Conservation (phyloP, 2,113 vertebrate species). For the Tachysurus fulvidraco region DNA sequence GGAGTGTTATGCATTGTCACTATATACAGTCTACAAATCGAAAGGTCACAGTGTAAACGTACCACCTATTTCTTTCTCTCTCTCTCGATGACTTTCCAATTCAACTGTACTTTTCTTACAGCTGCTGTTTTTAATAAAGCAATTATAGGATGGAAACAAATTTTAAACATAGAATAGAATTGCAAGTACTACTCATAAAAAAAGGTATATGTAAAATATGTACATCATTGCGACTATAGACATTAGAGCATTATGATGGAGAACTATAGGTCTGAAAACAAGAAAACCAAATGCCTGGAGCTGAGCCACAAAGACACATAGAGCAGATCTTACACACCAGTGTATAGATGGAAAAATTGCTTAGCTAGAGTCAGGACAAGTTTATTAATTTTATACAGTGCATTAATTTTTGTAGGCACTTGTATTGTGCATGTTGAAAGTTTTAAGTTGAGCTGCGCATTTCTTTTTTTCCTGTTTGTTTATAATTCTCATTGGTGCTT, state of each 20-base stretch:
- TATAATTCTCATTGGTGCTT: background rate
- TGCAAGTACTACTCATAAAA: background rate
- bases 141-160: background rate
- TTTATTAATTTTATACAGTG: background rate
- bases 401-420: background rate
- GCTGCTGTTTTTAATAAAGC: background rate
- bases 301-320: conserved; percentile 3
- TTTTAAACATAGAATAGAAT: background rate
- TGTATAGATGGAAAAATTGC: background rate
- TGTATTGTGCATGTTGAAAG: background rate
- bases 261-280: background rate
- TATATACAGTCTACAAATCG: background rate
- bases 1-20: background rate
- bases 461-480: background rate
- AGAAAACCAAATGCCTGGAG: background rate
- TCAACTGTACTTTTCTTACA: background rate
- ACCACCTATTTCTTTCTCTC: conserved; percentile 39
- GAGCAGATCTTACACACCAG: conserved; percentile 2
- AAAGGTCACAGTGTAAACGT: background rate
- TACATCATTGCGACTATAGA: background rate
- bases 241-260: background rate
- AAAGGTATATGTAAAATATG: background rate
- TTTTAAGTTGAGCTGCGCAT: background rate
- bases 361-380: background rate
- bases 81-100: conserved; percentile 21